phyloP scores from a whole-genome alignment of 2,113 vertebrate genomes.

The Amblyornis subalaris region DNA sequence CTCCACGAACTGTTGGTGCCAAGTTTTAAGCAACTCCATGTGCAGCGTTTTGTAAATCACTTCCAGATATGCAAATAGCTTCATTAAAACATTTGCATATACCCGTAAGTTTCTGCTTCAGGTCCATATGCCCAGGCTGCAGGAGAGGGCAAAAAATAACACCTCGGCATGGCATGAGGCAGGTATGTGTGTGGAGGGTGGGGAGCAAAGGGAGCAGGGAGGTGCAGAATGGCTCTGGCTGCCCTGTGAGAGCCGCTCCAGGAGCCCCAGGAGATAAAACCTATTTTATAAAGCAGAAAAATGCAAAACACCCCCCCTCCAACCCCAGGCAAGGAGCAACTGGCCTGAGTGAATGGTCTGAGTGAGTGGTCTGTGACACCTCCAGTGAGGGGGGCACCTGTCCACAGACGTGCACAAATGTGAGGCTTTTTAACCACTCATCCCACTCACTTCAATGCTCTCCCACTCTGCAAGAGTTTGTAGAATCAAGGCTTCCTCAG shows the following conservation, averaged over 20 bases:
- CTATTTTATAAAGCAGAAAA: neutral
- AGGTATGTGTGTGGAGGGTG: rapidly evolving
- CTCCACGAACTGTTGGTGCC: constrained; percentile 39
- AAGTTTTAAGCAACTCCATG: constrained; percentile 66
- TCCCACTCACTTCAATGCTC: neutral
- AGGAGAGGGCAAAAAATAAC: constrained; percentile 38
- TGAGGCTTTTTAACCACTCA: neutral
- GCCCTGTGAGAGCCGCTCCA: neutral
- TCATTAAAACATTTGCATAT: constrained; percentile 67
- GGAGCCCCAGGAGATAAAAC: neutral
- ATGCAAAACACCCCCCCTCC: neutral
- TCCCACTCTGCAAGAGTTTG: neutral
- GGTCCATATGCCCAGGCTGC: constrained; percentile 57
- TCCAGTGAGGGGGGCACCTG: neutral
- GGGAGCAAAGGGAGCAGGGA: neutral
- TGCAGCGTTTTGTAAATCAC: constrained; percentile 59
- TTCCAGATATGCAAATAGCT: constrained; percentile 67
- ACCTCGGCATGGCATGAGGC: neutral
- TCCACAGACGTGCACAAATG: neutral
- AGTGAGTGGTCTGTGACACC: neutral
- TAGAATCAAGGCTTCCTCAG: neutral
- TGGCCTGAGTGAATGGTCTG: neutral
- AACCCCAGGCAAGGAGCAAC: neutral
- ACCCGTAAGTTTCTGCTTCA: constrained; percentile 32
- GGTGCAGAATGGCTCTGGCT: neutral